phyloP scores from a whole-genome alignment of 2,888 invertebrate species.

The Rhorus exstirpatorius region DNA sequence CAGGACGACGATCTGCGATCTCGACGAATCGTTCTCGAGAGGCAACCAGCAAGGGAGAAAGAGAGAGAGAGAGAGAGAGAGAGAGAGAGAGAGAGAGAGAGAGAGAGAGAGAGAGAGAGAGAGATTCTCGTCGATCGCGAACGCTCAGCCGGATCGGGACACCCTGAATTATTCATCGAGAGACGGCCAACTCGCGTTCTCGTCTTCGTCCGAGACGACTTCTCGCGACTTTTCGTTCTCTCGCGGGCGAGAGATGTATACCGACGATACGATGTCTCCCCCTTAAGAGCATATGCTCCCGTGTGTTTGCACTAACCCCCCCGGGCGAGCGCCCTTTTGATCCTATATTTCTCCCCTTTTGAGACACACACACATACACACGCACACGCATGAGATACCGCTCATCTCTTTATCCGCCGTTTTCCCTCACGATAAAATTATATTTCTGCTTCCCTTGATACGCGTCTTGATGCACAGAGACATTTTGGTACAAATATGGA shows the following conservation, averaged over 20 bases:
- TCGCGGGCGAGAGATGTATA: constrained; percentile 47
- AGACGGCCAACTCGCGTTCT: constrained; percentile 53
- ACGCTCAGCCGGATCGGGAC: constrained; percentile 72
- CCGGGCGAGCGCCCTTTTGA: constrained; percentile 16
- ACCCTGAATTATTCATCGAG: constrained; percentile 84
- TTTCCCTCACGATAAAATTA: constrained; percentile 40
- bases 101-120: constrained; percentile 32
- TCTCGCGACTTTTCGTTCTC: constrained; percentile 47
- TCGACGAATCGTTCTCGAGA: constrained; percentile 74
- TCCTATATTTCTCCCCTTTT: neutral
- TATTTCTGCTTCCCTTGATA: constrained; percentile 10
- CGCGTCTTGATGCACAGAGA: neutral
- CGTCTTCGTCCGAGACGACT: constrained; percentile 42
- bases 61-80: constrained; percentile 22
- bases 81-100: constrained; percentile 43
- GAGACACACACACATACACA: neutral
- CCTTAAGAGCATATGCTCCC: constrained; percentile 56
- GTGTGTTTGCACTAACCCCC: constrained; percentile 52
- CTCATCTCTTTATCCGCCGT: neutral
- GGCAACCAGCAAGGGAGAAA: no score
- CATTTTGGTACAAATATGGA: no score
- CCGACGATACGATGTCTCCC: constrained; percentile 12
- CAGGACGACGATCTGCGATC: constrained; percentile 76
- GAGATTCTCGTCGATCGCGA: constrained; percentile 65
- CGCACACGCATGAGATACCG: no score